A percentile compares a stretch with the other conserved stretches of the same genome.
Evolutionary conservation across 2,797 vertebrate genomes (phyloP).

Genomic region (Leuciscus waleckii): DNA sequence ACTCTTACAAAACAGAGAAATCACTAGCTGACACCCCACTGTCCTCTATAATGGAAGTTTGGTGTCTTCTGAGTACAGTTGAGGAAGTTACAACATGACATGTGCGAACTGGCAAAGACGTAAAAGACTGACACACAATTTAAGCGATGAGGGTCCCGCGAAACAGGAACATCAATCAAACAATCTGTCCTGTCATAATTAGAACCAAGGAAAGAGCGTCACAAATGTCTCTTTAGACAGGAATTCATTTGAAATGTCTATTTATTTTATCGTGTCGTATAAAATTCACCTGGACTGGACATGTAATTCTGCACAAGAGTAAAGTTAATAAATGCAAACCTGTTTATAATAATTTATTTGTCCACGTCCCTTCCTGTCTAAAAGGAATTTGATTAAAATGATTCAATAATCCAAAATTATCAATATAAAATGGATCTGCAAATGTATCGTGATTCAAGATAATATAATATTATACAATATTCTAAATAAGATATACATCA

Average conservation of each 20-base stretch:
- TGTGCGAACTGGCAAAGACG: constrained; percentile 29
- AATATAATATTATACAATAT: not conserved
- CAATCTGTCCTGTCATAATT: constrained; percentile 25
- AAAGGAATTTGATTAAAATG: not conserved
- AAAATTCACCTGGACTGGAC: not conserved
- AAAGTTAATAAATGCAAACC: not conserved
- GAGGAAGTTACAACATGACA: constrained; percentile 50
- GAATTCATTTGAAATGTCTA: constrained; percentile 17
- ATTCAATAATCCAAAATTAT: not conserved
- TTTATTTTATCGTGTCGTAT: not conserved
- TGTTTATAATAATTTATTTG: not conserved
- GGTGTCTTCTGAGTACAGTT: constrained; percentile 40
- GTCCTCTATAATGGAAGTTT: constrained; percentile 40
- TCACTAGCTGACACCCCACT: constrained; percentile 31
- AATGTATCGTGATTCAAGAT: not conserved
- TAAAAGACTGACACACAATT: constrained; percentile 49
- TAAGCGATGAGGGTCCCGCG: constrained; percentile 9
- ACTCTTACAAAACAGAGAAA: constrained; percentile 37
- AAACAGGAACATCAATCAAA: constrained; percentile 40
- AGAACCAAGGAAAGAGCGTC: not conserved
- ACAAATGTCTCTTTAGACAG: not conserved
- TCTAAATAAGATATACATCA: not conserved
- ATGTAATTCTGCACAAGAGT: not conserved
- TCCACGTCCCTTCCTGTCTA: not conserved
- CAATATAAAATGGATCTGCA: not conserved